Conservation (phyloP, 2,888 invertebrate genomes). For the Eilema sororculum region DNA sequence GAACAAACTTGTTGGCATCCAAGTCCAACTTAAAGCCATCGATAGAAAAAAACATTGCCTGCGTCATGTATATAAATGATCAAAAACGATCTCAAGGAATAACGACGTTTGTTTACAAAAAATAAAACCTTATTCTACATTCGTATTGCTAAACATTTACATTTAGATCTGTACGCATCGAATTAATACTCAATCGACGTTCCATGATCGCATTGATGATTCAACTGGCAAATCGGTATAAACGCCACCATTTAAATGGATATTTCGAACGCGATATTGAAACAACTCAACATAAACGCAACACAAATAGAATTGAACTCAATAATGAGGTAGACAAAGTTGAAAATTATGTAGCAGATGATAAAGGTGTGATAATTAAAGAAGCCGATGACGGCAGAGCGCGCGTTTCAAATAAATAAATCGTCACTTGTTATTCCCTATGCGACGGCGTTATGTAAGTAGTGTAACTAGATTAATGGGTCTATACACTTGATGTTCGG, state of each 20-base stretch:
- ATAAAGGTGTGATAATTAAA: slow-evolving; percentile 62
- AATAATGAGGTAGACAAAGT: slow-evolving; percentile 29
- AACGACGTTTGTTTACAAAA: slow-evolving; percentile 48
- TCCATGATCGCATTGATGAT: slow-evolving; percentile 61
- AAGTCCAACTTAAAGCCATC: slow-evolving; percentile 32
- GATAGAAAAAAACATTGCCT: slow-evolving; percentile 48
- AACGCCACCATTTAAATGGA: slow-evolving; percentile 66
- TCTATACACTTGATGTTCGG: slow-evolving; percentile 64
- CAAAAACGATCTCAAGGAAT: slow-evolving; percentile 45
- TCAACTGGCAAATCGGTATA: slow-evolving; percentile 67
- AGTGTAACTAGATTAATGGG: slow-evolving; percentile 73
- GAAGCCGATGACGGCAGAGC: slow-evolving; percentile 63
- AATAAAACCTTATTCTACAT: slow-evolving; percentile 50
- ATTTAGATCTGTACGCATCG: slow-evolving; percentile 45
- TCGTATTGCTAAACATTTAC: slow-evolving; percentile 49
- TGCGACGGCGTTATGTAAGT: slow-evolving; percentile 69
- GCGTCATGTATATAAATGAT: slow-evolving; percentile 51
- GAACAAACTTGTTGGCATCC: slow-evolving; percentile 37
- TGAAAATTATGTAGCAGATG: slow-evolving; percentile 29
- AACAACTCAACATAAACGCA: slow-evolving; percentile 34
- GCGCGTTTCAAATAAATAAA: slow-evolving; percentile 67
- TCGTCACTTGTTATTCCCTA: slow-evolving; percentile 65
- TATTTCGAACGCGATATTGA: slow-evolving; percentile 42
- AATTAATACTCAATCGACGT: slow-evolving; percentile 52
- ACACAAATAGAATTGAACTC: slow-evolving; percentile 36